phyloP scores from a whole-genome alignment of 1,140 invertebrate species.

The Lordiphosa collinella region DNA sequence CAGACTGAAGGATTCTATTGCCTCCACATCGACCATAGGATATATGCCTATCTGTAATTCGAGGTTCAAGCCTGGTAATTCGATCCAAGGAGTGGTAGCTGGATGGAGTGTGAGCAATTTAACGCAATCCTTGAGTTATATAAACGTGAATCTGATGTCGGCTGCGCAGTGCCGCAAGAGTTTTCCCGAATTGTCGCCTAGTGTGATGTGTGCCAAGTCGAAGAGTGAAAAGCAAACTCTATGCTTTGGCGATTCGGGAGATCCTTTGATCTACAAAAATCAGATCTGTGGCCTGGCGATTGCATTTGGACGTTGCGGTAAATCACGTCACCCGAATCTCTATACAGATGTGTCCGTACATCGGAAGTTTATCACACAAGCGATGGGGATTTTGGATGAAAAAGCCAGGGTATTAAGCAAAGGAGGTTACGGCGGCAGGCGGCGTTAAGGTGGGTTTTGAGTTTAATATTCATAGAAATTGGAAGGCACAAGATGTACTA shows the following conservation, averaged over 20 bases:
- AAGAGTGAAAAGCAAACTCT: background rate
- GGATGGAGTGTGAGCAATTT: constrained; percentile 7
- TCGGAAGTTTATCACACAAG: constrained; percentile 7
- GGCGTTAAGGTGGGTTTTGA: too few species aligned
- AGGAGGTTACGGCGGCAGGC: background rate
- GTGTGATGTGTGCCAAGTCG: constrained; percentile 1
- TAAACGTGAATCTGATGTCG: background rate
- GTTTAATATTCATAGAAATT: too few species aligned
- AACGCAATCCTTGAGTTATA: background rate
- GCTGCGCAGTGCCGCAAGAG: background rate
- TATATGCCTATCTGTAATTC: constrained; percentile 5
- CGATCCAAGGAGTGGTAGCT: background rate
- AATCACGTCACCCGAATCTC: constrained; percentile 3
- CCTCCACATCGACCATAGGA: background rate
- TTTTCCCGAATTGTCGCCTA: constrained; percentile 1
- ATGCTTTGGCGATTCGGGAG: constrained; percentile 18
- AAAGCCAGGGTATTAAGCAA: background rate
- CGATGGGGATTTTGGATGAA: constrained; percentile 4
- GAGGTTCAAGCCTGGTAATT: background rate
- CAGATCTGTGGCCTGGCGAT: constrained; percentile 17
- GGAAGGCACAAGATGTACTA: background rate
- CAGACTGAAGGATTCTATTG: background rate
- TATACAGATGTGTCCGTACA: constrained; percentile 16
- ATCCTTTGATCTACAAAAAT: constrained; percentile 6
- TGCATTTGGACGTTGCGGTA: constrained; percentile 6